Base-by-base conservation (phyloP, 92 coral and sea anemone species). In the Meandrina meandrites region DNA sequence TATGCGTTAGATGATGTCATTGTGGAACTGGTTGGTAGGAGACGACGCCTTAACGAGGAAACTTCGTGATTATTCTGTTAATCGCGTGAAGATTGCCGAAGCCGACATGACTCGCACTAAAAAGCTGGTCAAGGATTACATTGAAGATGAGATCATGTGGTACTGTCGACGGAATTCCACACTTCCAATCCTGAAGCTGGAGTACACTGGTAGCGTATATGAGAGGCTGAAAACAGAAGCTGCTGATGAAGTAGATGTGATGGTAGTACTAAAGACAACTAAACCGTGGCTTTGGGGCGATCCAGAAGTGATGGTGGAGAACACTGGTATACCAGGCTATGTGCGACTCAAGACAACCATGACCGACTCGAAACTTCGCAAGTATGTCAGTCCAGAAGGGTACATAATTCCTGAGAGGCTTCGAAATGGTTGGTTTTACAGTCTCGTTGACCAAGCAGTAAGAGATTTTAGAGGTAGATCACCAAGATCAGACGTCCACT, bases 171-270 rank as follows among this genome's bases (percentile, higher is more conserved):
- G 83, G n/a, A 88, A 81, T 30, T 89, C 95, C 24, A 30, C 53
- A 0, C 64, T 94, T 10, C 87, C 93, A 51, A 84, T 94, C 45
- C 81, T 71, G 72, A 90, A 88, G 13, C 90, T 92, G 51, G 92
- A 92, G 50, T 94, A 82, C 57, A 92, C 98, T 24, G 98, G 98
- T 5, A 94, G 98, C 54, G 92, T 85, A 53, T 94, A 92, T 67
- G 95, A 94, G 80, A 66, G 70, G 17, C 92, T 94, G 60, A 94
- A 94, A 86, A 92, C 98, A 18, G 98, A 90, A 68, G 94, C 94
- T 37, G 95, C 98, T 32, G 98, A 94, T 75, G 98, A 94, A 54
- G 94, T 90, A 27, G 98, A 94, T 82, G 89, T 94, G 31, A 94
- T 92, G 98, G 88, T 94, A 17, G 90, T 90, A 45, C 22, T 94